A percentile compares a stretch with the other conserved stretches of the same genome.
Evolutionary conservation across 2,797 vertebrate genomes (phyloP).

Genomic region (Labroides dimidiatus): DNA sequence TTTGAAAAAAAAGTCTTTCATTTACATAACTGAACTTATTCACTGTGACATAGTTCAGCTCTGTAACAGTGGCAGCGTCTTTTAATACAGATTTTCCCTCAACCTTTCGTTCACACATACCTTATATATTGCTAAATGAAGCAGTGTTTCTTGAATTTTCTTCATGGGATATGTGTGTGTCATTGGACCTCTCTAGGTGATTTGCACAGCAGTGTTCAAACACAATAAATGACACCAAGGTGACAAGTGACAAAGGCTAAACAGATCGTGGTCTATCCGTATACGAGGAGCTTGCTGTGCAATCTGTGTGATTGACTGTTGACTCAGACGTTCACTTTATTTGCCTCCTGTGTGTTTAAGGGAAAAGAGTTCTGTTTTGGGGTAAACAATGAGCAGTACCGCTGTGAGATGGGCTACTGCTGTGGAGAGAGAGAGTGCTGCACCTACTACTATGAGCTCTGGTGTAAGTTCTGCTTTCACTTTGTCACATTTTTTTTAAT

Average conservation of each 20-base stretch:
- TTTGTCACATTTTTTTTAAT: neutral
- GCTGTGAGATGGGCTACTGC: constrained; percentile 90
- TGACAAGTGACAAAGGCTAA: constrained; percentile 30
- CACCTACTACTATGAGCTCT: constrained; percentile 90
- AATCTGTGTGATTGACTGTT: constrained; percentile 28
- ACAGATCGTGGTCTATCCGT: constrained; percentile 2
- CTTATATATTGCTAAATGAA: too few relatives aligned
- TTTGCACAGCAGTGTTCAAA: neutral
- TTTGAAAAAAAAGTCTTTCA: neutral
- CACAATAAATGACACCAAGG: constrained; percentile 21
- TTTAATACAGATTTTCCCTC: neutral
- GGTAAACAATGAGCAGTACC: constrained; percentile 88
- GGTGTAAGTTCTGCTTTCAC: constrained; percentile 82
- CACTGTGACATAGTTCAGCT: neutral
- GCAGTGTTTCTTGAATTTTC: too few relatives aligned
- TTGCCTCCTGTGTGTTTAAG: constrained; percentile 67
- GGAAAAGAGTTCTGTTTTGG: constrained; percentile 88
- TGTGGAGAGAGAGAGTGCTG: constrained; percentile 89
- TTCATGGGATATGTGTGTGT: neutral
- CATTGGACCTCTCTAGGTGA: neutral
- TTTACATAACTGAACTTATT: neutral
- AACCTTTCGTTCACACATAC: neutral
- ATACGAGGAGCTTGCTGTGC: neutral
- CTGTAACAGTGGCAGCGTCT: neutral
- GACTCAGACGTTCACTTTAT: constrained; percentile 37